Conservation (phyloP, 2,888 invertebrate species). For the Cantharis nigra region DNA sequence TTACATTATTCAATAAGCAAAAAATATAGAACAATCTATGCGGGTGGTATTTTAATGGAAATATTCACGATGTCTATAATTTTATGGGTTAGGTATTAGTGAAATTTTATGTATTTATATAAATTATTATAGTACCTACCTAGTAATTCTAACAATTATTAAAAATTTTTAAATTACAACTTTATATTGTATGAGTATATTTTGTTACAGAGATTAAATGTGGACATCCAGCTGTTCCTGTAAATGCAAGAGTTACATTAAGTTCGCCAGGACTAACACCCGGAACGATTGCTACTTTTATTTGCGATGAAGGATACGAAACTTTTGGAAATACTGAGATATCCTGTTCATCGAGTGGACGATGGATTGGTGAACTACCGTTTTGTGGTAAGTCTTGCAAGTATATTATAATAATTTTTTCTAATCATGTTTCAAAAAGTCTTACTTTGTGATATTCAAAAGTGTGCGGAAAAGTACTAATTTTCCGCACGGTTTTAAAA, state of each 20-base stretch:
- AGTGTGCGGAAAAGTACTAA: no score
- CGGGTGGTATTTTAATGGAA: background rate
- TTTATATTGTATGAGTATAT: background rate
- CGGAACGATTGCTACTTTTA: slow-evolving; percentile 74
- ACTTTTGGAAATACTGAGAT: slow-evolving; percentile 77
- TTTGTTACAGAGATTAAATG: slow-evolving; percentile 59
- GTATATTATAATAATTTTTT: background rate
- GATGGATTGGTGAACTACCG: slow-evolving; percentile 81
- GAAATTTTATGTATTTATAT: background rate
- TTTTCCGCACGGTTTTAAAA: no score
- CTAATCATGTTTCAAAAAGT: no score
- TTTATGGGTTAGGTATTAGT: background rate
- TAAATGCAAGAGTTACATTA: slow-evolving; percentile 76
- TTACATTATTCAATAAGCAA: background rate
- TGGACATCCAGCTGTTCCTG: slow-evolving; percentile 84
- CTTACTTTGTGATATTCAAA: no score
- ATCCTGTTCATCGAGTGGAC: slow-evolving; percentile 72
- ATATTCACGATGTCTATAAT: no score
- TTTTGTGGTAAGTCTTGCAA: slow-evolving; percentile 73
- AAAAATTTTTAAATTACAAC: background rate
- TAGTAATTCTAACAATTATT: background rate
- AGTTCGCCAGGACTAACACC: slow-evolving; percentile 60
- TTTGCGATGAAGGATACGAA: slow-evolving; percentile 86
- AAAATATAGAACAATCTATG: background rate
- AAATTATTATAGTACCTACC: no score